Evolutionary conservation across 2,797 vertebrate genomes (phyloP), one percentile per base, ranked within the genome.

Genomic region (Parambassis ranga): DNA sequence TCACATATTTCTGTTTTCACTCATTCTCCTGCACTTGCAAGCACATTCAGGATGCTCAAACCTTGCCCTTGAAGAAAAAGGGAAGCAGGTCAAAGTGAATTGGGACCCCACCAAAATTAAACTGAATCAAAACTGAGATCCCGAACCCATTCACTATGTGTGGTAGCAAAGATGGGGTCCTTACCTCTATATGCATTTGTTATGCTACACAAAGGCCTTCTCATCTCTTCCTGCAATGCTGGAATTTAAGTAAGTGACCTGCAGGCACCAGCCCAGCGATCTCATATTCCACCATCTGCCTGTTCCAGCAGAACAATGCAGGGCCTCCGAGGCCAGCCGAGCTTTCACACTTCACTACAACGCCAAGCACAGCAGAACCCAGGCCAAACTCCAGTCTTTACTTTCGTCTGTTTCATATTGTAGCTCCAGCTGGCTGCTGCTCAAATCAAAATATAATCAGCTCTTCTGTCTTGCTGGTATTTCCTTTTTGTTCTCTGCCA

Each of bases 261-360:
- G n/a, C 65, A 53, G 65, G 47, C 57, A n/a, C 28, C 20, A 8
- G 23, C 26, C 15, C 35, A 30, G 22, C 36, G 43, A 4, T 47
- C 66, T 81, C 63, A 62, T 11, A 16, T 67, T 81, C 41, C 61
- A 39, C 52, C 70, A 48, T 72, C 51, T 64, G 65, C 28, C 44
- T 48, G 19, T 30, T 61, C 28, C 22, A 32, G 47, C 9, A 30
- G 60, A 68, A 72, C 55, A 79, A 60, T 33, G 23, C 49, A 3
- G 13, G n/a, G 48, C 49, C 38, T 66, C 62, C 7, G 23, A 52
- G 32, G 10, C 1, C 35, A 49, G 55, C 59, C 24, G 1, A 41
- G 42, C 18, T 69, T 61, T 79, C 38, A 72, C 53, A 61, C 59
- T 49, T 52, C 28, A 16, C 26, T 0, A 37, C 7, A 4, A 47